Evolutionary conservation across 2,797 vertebrate genomes (phyloP).

Genomic region (Picus viridis): DNA sequence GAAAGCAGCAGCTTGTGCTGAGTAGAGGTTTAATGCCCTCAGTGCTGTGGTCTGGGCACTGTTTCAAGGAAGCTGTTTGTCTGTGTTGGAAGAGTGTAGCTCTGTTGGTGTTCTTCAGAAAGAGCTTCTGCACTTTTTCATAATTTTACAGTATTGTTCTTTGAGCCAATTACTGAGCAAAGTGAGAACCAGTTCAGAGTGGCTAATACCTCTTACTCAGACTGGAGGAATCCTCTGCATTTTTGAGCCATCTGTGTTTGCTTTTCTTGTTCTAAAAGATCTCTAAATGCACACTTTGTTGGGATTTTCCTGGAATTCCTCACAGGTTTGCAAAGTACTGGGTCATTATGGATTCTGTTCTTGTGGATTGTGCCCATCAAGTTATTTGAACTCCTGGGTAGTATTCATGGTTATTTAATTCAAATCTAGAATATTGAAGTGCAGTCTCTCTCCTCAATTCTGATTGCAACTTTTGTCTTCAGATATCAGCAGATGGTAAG

Average conservation of each 20-base stretch:
- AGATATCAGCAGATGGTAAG: not conserved
- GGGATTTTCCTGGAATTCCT: not conserved
- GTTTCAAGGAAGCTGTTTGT: not conserved
- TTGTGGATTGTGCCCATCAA: not conserved
- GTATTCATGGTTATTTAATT: not conserved
- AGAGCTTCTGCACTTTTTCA: not conserved
- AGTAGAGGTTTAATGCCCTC: not conserved
- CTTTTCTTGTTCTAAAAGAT: constrained; percentile 25
- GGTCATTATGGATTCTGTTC: not conserved
- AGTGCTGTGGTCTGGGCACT: not conserved
- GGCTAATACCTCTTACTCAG: constrained; percentile 44
- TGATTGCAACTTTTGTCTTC: not conserved
- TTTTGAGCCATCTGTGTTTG: constrained; percentile 32
- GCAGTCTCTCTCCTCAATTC: not conserved
- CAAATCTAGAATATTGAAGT: not conserved
- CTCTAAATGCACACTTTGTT: not conserved
- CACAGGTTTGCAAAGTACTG: not conserved
- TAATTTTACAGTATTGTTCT: not conserved
- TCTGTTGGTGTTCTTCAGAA: constrained; percentile 27
- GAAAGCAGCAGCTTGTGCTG: not conserved
- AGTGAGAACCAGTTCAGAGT: constrained; percentile 7
- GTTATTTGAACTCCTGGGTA: not conserved
- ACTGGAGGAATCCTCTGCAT: constrained; percentile 21
- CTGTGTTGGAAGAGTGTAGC: not conserved
- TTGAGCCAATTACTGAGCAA: constrained; percentile 5